A percentile compares a stretch with the other conserved stretches of the same genome.
Evolutionary conservation across 2,797 vertebrate species (phyloP).

Genomic region (Aulostomus chinensis): DNA sequence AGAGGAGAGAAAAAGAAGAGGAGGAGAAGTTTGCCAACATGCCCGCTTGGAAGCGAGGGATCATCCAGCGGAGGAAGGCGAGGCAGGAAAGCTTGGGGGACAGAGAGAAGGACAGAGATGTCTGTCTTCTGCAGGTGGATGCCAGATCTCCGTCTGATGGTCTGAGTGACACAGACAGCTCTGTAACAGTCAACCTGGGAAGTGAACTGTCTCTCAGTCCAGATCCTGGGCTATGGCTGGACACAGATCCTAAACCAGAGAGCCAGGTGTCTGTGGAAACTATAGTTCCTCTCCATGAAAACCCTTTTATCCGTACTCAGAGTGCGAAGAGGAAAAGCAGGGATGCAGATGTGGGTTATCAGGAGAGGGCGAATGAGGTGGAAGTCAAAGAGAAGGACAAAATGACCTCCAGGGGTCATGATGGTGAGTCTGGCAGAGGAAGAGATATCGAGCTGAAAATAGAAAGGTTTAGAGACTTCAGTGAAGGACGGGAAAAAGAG

Average conservation of each 20-base stretch:
- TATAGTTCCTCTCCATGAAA: conserved; percentile 83
- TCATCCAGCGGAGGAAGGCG: conserved; percentile 87
- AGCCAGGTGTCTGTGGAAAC: conserved; percentile 82
- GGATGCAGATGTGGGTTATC: conserved; percentile 44
- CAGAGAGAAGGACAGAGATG: conserved; percentile 58
- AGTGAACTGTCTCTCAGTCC: conserved; percentile 57
- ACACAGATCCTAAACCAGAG: conserved; percentile 39
- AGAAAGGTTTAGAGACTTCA: conserved; percentile 62
- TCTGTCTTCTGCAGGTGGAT: conserved; percentile 51
- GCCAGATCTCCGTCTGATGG: conserved; percentile 42
- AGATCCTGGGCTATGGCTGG: conserved; percentile 56
- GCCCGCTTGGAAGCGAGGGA: conserved; percentile 91
- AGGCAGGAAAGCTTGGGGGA: conserved; percentile 77
- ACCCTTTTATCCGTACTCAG: conserved; percentile 84
- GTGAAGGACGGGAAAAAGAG: conserved; percentile 55
- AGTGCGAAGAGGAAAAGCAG: conserved; percentile 56
- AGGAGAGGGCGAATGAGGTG: conserved; percentile 31
- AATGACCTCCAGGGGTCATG: conserved; percentile 45
- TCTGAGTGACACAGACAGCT: conserved; percentile 64
- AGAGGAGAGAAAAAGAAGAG: conserved; percentile 83
- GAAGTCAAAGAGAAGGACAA: conserved; percentile 59
- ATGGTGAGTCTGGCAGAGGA: conserved; percentile 52
- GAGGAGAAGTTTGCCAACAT: conserved; percentile 87
- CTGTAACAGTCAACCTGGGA: conserved; percentile 36
- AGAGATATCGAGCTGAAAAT: conserved; percentile 61